A percentile compares a stretch with the other conserved stretches of the same genome.
Conservation (phyloP, 1,140 invertebrate species). For the Achroia grisella region DNA sequence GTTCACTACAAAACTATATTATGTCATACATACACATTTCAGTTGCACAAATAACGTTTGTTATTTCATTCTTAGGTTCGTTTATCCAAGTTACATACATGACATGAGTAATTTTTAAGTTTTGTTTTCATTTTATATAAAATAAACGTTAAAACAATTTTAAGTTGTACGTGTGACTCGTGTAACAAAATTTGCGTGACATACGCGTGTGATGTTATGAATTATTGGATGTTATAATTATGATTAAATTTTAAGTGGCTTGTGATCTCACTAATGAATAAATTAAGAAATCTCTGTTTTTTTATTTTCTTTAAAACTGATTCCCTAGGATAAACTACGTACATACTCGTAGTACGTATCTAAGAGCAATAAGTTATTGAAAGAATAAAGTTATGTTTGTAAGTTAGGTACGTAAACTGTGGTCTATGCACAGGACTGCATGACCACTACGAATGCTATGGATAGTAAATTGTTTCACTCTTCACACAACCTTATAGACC, state of each 20-base stretch:
- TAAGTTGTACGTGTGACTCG: slow-evolving; percentile 7
- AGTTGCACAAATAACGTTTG: no score
- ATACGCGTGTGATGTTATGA: slow-evolving; percentile 8
- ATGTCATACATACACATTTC: background rate
- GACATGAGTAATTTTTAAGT: slow-evolving; percentile 1
- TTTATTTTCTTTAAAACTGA: no score
- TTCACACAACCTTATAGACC: no score
- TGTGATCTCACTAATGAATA: slow-evolving; percentile 67
- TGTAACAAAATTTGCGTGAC: slow-evolving; percentile 17
- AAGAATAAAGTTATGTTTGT: no score
- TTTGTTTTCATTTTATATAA: slow-evolving; percentile 18
- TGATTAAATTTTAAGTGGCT: slow-evolving; percentile 50
- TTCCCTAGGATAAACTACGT: no score
- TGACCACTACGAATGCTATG: no score
- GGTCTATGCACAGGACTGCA: no score
- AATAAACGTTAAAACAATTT: background rate
- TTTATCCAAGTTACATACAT: no score
- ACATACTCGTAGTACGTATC: no score
- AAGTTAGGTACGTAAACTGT: no score
- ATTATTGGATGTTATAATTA: slow-evolving; percentile 16
- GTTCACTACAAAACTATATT: slow-evolving; percentile 6
- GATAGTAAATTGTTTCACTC: no score
- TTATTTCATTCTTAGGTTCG: background rate
- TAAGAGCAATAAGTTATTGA: no score
- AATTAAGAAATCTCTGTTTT: slow-evolving; percentile 35